Evolutionary conservation across 2,113 vertebrate genomes (phyloP).

Genomic region (Herpailurus yagouaroundi): DNA sequence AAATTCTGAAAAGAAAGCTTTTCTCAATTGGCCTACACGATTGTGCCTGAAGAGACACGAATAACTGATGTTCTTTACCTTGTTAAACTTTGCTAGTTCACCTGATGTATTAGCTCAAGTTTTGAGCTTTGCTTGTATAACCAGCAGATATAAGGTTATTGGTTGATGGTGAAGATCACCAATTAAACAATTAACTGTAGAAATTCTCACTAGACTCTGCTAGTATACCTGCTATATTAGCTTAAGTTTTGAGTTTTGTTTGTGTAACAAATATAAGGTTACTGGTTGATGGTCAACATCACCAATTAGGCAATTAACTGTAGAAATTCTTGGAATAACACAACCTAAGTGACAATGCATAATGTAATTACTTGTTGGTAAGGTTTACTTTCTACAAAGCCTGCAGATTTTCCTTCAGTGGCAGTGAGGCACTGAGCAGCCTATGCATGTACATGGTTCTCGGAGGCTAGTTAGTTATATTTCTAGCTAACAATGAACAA

Average conservation of each 20-base stretch:
- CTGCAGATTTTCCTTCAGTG: neutral
- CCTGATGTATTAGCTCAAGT: neutral
- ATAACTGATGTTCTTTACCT: neutral
- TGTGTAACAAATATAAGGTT: neutral
- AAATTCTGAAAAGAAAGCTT: conserved; percentile 37
- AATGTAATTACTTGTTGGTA: neutral
- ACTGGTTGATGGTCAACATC: neutral
- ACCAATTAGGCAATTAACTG: neutral
- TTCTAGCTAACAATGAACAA: neutral
- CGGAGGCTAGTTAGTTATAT: neutral
- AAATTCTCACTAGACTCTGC: neutral
- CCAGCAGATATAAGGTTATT: neutral
- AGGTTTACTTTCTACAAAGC: neutral
- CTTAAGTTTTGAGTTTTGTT: neutral
- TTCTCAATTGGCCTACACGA: neutral
- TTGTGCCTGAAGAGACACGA: neutral
- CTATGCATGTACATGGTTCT: neutral
- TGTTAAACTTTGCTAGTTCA: neutral
- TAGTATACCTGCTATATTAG: neutral
- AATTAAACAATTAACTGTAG: neutral
- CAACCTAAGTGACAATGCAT: neutral
- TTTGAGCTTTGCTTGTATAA: neutral
- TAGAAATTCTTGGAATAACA: neutral
- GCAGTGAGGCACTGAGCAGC: neutral
- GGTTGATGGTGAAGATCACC: neutral